Conservation (phyloP, 2,888 invertebrate genomes). For the Melitaea athalia region DNA sequence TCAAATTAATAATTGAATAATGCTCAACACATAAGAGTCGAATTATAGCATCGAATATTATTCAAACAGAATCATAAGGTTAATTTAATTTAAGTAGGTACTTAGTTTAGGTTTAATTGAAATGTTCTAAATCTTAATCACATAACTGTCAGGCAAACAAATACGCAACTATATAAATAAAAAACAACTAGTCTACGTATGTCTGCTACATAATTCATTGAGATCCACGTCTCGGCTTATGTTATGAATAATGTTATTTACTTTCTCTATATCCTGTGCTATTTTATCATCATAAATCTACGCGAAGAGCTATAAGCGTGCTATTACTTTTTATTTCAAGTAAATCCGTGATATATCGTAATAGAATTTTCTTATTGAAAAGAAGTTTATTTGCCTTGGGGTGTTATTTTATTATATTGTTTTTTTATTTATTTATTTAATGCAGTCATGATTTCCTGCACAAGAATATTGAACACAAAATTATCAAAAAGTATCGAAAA, state of each 20-base stretch:
- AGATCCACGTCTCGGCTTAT: conserved; percentile 44
- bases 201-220: conserved; percentile 47
- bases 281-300: conserved; percentile 39
- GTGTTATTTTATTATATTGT: neutral
- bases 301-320: conserved; percentile 19
- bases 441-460: too few relatives aligned
- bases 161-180: neutral
- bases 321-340: conserved; percentile 24
- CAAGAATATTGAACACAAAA: too few relatives aligned
- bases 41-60: too few relatives aligned
- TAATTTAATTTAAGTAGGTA: too few relatives aligned
- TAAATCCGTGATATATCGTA: conserved; percentile 24
- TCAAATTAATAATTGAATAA: too few relatives aligned
- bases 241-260: conserved; percentile 44
- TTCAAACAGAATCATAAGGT: neutral
- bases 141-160: neutral
- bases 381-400: neutral
- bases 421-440: neutral
- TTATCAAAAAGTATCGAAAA: too few relatives aligned
- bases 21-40: too few relatives aligned
- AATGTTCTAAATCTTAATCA: neutral
- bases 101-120: neutral
- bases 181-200: neutral
- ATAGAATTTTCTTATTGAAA: conserved; percentile 18
- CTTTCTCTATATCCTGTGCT: conserved; percentile 35